These are phyloP conservation scores for Pomatostomus ruficeps DNA, from an alignment of 2,113 vertebrate species.

Conservation along the genomic window DNA sequence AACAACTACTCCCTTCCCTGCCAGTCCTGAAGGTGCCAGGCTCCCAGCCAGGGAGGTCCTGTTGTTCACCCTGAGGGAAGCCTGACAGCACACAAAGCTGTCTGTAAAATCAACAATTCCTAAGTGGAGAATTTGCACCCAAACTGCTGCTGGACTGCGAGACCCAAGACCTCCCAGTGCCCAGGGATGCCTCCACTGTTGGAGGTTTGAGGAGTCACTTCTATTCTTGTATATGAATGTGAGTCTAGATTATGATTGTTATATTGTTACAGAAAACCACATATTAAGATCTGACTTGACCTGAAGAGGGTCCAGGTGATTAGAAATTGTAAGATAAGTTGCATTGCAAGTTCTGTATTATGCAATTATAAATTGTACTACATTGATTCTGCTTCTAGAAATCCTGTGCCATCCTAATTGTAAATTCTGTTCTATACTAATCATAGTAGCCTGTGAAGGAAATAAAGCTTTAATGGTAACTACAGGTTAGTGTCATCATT, in stretches of 20 bases:
- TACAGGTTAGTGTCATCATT: background rate
- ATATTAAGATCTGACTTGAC: rapidly evolving
- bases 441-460: background rate
- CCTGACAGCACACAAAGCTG: background rate
- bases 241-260: background rate
- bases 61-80: background rate
- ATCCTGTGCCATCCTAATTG: background rate
- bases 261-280: background rate
- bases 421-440: background rate
- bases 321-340: background rate
- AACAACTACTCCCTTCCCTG: background rate
- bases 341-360: background rate
- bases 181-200: background rate
- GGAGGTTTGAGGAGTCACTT: background rate
- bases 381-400: background rate
- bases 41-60: rapidly evolving
- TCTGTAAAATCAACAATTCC: background rate
- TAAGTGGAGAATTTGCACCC: background rate
- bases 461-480: background rate
- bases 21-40: background rate
- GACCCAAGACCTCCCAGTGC: background rate
- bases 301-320: background rate
- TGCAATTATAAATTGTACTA: background rate
- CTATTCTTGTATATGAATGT: background rate
- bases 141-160: background rate